Conservation (phyloP, 2,888 invertebrate genomes). For the Eupithecia centaureata region DNA sequence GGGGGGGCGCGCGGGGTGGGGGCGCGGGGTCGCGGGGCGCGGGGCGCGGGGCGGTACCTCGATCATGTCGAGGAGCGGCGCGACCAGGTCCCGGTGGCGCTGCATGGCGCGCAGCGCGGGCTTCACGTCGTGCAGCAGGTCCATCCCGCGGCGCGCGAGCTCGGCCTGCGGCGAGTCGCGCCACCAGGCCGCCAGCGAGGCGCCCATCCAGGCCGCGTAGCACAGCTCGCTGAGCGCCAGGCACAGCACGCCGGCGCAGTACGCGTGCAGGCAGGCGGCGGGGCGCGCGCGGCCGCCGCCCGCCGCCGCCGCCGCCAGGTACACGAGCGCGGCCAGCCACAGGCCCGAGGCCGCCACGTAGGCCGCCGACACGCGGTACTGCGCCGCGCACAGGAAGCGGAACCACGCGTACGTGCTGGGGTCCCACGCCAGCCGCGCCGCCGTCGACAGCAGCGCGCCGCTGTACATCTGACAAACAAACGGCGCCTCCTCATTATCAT, state of each 20-base stretch:
- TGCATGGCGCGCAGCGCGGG: slow-evolving; percentile 76
- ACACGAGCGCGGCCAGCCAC: slow-evolving; percentile 76
- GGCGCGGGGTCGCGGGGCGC: neutral
- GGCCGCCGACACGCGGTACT: slow-evolving; percentile 76
- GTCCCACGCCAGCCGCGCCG: slow-evolving; percentile 81
- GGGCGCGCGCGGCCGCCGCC: slow-evolving; percentile 43
- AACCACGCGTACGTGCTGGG: slow-evolving; percentile 81
- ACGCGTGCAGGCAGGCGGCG: slow-evolving; percentile 57
- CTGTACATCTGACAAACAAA: slow-evolving; percentile 72
- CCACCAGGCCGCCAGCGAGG: slow-evolving; percentile 77
- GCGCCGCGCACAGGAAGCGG: slow-evolving; percentile 77
- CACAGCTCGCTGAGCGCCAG: slow-evolving; percentile 73
- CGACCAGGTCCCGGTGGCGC: slow-evolving; percentile 70
- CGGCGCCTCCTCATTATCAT: too few species aligned
- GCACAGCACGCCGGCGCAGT: slow-evolving; percentile 69
- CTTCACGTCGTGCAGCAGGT: slow-evolving; percentile 78
- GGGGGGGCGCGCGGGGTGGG: neutral
- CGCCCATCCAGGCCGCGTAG: slow-evolving; percentile 78
- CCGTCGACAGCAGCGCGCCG: slow-evolving; percentile 79
- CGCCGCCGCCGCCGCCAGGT: slow-evolving; percentile 66
- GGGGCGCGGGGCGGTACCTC: slow-evolving; percentile 55
- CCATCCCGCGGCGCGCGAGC: slow-evolving; percentile 74
- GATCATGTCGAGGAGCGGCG: slow-evolving; percentile 74
- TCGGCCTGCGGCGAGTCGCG: slow-evolving; percentile 72
- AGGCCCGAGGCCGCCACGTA: slow-evolving; percentile 74